Evolutionary conservation across 2,888 invertebrate species (phyloP).

Genomic region (Hofmannophila pseudospretella): DNA sequence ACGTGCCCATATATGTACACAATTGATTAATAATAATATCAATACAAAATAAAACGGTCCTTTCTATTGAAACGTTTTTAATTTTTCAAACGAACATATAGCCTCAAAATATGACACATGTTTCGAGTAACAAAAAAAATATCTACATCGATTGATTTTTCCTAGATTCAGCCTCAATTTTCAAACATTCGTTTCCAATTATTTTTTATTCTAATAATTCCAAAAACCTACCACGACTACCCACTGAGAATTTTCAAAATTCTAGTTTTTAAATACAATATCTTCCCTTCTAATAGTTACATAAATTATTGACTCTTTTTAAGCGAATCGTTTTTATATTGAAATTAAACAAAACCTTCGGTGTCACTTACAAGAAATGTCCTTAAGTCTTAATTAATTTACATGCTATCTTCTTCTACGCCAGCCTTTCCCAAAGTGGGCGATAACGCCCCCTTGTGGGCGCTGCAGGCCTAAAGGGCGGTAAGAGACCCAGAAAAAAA

Average conservation of each 20-base stretch:
- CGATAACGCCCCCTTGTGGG: too few relatives aligned
- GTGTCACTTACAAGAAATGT: too few relatives aligned
- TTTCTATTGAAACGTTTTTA: neutral
- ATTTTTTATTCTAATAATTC: conserved; percentile 26
- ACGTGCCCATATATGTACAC: too few relatives aligned
- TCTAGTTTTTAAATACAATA: conserved; percentile 18
- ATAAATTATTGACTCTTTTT: neutral
- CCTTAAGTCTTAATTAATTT: too few relatives aligned
- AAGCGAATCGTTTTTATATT: too few relatives aligned
- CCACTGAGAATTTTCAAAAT: conserved; percentile 47
- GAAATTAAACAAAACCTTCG: too few relatives aligned
- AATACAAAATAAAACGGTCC: neutral
- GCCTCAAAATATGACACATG: conserved; percentile 25
- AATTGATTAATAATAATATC: neutral
- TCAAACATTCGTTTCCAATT: conserved; percentile 15
- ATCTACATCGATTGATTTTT: neutral
- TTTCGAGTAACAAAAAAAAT: neutral
- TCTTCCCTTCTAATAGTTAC: neutral
- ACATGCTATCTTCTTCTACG: too few relatives aligned
- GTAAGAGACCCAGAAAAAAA: too few relatives aligned
- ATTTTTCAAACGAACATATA: conserved; percentile 10
- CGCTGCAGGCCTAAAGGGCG: too few relatives aligned
- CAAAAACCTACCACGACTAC: conserved; percentile 40
- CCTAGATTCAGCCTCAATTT: conserved; percentile 18
- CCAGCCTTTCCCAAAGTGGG: too few relatives aligned